Conservation (phyloP, 2,113 vertebrate species). For the Meleagris gallopavo region DNA sequence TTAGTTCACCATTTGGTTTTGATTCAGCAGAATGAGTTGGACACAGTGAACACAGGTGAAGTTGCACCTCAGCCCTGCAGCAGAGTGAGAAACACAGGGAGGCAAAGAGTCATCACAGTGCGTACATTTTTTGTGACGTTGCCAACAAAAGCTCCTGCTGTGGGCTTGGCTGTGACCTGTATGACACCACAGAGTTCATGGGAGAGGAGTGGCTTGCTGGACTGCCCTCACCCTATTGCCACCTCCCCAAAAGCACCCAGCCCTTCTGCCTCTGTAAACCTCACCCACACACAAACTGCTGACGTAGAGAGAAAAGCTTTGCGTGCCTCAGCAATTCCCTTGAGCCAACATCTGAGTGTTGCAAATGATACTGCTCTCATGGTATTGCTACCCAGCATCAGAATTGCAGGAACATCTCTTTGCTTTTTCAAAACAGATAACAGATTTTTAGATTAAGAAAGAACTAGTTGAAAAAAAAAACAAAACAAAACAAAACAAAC, state of each 20-base stretch:
- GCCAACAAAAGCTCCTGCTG: neutral
- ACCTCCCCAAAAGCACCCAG: neutral
- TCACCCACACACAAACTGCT: neutral
- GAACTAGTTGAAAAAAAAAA: neutral
- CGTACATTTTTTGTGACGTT: neutral
- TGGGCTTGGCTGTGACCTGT: neutral
- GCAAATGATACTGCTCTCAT: neutral
- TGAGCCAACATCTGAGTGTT: neutral
- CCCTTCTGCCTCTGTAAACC: neutral
- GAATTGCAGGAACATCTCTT: neutral
- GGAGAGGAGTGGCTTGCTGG: neutral
- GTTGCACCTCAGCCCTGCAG: neutral
- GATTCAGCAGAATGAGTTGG: neutral
- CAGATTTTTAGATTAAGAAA: neutral
- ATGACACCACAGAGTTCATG: neutral
- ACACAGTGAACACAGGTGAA: accelerated
- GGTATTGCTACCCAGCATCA: neutral
- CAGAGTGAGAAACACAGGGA: neutral
- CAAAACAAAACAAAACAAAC: neutral
- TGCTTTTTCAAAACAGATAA: neutral
- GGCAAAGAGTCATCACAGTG: neutral
- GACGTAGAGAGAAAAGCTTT: neutral
- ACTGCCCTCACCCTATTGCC: neutral
- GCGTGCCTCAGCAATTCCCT: neutral
- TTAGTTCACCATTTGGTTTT: accelerated